Conservation (phyloP, 2,113 vertebrate genomes). For the Rutilus rutilus region DNA sequence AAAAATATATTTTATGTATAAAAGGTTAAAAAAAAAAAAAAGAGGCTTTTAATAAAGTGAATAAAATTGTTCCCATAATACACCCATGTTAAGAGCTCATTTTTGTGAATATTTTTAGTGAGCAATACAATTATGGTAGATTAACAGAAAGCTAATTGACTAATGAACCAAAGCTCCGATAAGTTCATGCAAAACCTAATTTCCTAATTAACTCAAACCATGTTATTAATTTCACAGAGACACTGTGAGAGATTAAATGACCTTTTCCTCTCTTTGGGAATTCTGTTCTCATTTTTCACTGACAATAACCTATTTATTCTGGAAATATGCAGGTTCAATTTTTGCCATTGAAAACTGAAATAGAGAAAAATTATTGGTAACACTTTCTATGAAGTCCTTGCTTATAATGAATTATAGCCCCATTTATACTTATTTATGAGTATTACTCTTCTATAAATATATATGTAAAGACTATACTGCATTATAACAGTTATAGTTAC, state of each 20-base stretch:
- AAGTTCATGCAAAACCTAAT: conserved; percentile 19
- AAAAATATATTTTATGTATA: neutral
- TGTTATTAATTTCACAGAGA: neutral
- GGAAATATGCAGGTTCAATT: neutral
- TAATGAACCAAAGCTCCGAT: conserved; percentile 5
- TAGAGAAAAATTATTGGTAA: neutral
- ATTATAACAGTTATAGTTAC: too few relatives aligned
- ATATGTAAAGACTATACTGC: too few relatives aligned
- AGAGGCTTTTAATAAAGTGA: neutral
- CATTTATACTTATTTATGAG: too few relatives aligned
- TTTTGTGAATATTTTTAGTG: neutral
- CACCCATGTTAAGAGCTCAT: neutral
- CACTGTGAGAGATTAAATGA: conserved; percentile 25
- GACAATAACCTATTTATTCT: neutral
- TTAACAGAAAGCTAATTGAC: conserved; percentile 7
- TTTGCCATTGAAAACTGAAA: neutral
- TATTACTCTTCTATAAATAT: too few relatives aligned
- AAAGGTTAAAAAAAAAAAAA: neutral
- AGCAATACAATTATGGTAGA: neutral
- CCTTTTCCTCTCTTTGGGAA: conserved; percentile 28
- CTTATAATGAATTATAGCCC: too few relatives aligned
- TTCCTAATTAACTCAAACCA: conserved; percentile 25
- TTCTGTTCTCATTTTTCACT: neutral
- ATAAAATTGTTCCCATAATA: neutral
- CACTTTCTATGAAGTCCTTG: too few relatives aligned